phyloP scores from a whole-genome alignment of 64 coral and sea anemone species.

The Anthopleura sola region DNA sequence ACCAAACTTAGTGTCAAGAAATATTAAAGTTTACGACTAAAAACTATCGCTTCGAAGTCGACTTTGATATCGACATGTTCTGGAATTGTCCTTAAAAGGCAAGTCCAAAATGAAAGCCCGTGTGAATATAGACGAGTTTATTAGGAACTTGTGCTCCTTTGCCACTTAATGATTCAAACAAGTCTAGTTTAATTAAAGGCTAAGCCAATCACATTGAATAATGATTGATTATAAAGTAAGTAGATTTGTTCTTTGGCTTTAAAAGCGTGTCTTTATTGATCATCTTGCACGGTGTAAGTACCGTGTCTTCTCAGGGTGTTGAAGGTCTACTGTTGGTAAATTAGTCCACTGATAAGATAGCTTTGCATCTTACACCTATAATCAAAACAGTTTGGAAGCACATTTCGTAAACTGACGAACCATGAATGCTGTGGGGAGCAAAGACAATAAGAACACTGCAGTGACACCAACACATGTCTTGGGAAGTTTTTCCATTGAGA shows the following conservation, averaged over 20 bases:
- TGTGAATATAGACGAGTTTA: neutral
- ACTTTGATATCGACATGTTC: neutral
- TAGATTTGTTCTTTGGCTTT: neutral
- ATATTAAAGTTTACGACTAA: neutral
- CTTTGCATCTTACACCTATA: conserved; percentile 6
- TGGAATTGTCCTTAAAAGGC: neutral
- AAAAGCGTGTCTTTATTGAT: conserved; percentile 3
- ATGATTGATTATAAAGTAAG: conserved; percentile 6
- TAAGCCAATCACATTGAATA: conserved; percentile 16
- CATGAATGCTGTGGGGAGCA: neutral
- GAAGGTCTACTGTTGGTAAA: conserved; percentile 2
- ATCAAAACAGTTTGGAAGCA: neutral
- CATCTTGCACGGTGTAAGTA: neutral
- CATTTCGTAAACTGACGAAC: neutral
- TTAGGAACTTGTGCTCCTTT: neutral
- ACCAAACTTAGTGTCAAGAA: neutral
- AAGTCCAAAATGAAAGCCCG: neutral
- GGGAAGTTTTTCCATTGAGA: conserved; percentile 20
- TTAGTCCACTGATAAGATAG: conserved; percentile 22
- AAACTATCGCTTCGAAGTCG: neutral
- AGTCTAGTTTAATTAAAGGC: conserved; percentile 8
- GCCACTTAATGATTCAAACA: neutral
- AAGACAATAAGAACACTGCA: neutral
- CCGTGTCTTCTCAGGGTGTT: neutral
- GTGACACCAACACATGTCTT: conserved; percentile 10